Evolutionary conservation across 2,797 vertebrate genomes (phyloP).

Genomic region (Rhadinocentrus ornatus): DNA sequence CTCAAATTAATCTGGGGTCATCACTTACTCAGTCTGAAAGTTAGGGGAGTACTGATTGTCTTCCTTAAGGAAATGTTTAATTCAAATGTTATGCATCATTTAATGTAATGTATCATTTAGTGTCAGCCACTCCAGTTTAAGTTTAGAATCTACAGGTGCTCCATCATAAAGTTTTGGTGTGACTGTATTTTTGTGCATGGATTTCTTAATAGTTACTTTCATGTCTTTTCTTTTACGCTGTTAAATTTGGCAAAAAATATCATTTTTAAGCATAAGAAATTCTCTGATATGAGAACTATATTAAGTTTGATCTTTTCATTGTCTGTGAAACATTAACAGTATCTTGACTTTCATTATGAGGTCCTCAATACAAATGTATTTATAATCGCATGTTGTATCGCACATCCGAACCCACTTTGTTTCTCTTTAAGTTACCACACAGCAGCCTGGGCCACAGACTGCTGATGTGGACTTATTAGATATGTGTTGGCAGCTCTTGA

Average conservation of each 20-base stretch:
- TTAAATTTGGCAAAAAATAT: not conserved
- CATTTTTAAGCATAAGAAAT: constrained; percentile 15
- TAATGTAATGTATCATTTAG: constrained; percentile 8
- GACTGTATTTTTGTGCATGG: constrained; percentile 1
- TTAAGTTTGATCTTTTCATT: constrained; percentile 1
- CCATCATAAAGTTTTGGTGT: constrained; percentile 5
- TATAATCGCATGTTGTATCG: constrained; percentile 2
- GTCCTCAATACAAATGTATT: constrained; percentile 17
- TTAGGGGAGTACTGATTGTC: not conserved
- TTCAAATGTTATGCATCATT: constrained; percentile 14
- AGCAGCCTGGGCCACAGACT: constrained; percentile 32
- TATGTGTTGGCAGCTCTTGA: constrained; percentile 23
- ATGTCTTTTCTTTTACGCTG: not conserved
- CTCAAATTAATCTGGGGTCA: constrained; percentile 42
- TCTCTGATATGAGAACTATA: constrained; percentile 7
- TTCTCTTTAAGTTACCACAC: constrained; percentile 26
- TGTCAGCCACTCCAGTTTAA: constrained; percentile 21
- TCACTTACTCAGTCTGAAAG: constrained; percentile 18
- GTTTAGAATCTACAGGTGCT: constrained; percentile 11
- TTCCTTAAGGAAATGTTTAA: constrained; percentile 23
- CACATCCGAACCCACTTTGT: constrained; percentile 15
- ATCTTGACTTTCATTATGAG: not conserved
- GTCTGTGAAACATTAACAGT: constrained; percentile 1
- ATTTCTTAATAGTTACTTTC: constrained; percentile 6
- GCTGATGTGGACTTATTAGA: constrained; percentile 42